Evolutionary conservation across 2,113 vertebrate genomes (phyloP), one percentile per base, ranked within the genome.

Genomic region (Laticauda laticaudata): DNA sequence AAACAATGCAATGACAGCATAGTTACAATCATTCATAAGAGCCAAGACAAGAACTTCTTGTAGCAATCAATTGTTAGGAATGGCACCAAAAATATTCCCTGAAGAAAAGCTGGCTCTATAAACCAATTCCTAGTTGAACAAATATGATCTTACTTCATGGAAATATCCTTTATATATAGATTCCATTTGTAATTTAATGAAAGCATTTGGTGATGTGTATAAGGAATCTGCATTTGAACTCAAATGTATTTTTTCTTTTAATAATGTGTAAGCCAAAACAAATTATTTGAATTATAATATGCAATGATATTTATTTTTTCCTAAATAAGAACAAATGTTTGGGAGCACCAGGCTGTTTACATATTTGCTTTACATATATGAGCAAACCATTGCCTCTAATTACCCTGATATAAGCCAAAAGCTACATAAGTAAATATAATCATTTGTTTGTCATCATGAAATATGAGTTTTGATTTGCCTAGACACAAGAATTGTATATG

Each of bases 361-460:
- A 95, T 92, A 95, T 93, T 96, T 92, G 90, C 91, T 92, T 90
- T 95, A 87, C 95, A 96, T 97, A 97, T 93, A 95, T 92, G 96
- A 96, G 92, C 3, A 6, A 96, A 95, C 97, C 95, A 95, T 92
- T 97, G 96, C 95, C 96, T 95, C 95, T 95, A 96, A 96, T 93
- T 95, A 93, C 94, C 95, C 93, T 94, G 75, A 95, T 94, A 96
- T 97, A 97, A 96, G 95, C 94, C 97, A 94, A 94, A 97, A 96
- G 92, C 97, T 98, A 96, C 96, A 91, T 95, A 96, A 95, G 96
- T 94, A 96, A 98, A 97, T 97, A 98, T 98, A 98, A 98, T 99
- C 98, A 98, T 99, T 97, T 98, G 97, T 96, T 97, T 98, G 98
- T 98, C 98, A 98, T 97, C 91, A 97, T 99, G 98, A 99, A 98